Conservation (phyloP, 2,113 vertebrate species). For the Ploceus nigricollis region DNA sequence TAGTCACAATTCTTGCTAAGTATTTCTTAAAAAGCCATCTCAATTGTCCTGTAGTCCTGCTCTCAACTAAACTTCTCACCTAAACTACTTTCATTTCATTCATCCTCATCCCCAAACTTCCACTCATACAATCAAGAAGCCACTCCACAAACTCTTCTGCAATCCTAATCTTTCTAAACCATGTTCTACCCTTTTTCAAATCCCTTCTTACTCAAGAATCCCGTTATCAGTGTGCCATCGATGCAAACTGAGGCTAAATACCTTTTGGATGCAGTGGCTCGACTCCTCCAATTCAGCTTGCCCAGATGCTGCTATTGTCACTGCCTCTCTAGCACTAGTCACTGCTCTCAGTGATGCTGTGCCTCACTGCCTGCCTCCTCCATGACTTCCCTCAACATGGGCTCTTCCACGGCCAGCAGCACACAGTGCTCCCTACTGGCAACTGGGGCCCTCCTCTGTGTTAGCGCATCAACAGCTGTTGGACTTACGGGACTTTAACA, state of each 20-base stretch:
- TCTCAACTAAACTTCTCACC: neutral
- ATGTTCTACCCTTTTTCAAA: neutral
- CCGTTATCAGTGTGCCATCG: fast-evolving
- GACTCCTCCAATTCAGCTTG: neutral
- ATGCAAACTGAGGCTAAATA: neutral
- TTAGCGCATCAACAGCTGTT: neutral
- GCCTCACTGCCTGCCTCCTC: neutral
- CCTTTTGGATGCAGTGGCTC: neutral
- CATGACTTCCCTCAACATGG: neutral
- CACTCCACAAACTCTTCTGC: neutral
- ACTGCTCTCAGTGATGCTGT: neutral
- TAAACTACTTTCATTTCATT: neutral
- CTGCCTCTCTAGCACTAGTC: neutral
- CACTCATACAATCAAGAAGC: neutral
- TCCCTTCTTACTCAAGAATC: neutral
- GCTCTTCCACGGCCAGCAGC: neutral
- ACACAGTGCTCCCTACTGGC: neutral
- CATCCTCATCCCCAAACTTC: neutral
- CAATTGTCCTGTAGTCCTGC: neutral
- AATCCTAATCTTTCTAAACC: neutral
- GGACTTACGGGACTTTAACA: neutral
- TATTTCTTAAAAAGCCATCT: neutral
- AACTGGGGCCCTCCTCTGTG: neutral
- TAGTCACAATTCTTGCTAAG: neutral
- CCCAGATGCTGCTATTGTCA: neutral